Base-by-base conservation (phyloP, 2,797 vertebrate species). In the Bovichtus variegatus region DNA sequence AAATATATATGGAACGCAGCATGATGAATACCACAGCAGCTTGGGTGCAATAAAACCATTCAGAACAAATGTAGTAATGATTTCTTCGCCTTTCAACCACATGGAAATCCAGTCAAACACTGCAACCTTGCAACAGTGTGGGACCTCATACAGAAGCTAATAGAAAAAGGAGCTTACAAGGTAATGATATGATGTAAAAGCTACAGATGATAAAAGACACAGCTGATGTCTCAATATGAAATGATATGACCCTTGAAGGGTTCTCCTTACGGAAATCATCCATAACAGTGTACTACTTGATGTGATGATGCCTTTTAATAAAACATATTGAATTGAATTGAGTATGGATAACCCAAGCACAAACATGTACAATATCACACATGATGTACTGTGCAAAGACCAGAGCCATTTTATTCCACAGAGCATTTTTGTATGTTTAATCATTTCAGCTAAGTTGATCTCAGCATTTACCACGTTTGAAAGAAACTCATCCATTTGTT, bases 11-110 rank as follows among this genome's bases (percentile, higher is more conserved):
- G 50, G 61, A 43, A 49, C 68, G 18, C 71, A 81, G 71, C 64
- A 1, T 58, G 67, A 74, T 38, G 72, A 69, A 74, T 41, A 67
- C 40, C 25, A 72, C 60, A 51, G 46, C 78, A 66, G 72, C 31
- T 69, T 50, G 49, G 49, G 58, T 61, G 66, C 54, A 74, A 66
- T 72, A 66, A 77, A 80, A 72, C 34, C 36, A 50, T 74, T 81
- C 76, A 73, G 76, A 59, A 61, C 60, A 53, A 79, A 73, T 55
- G 36, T 62, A 50, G 6, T 71, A 46, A 76, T 68, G 54, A 77
- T 84, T 84, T 67, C n/a, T 50, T 51, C 36, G 64, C 60, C 46
- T 82, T 75, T 78, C 49, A 76, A n/a, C 46, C 46, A 44, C 66
- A 53, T 71, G 58, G 68, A 72, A 74, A 74, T 72, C 58, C 41